Conservation (phyloP, 2,888 invertebrate genomes). For the Polydrusus cervinus region DNA sequence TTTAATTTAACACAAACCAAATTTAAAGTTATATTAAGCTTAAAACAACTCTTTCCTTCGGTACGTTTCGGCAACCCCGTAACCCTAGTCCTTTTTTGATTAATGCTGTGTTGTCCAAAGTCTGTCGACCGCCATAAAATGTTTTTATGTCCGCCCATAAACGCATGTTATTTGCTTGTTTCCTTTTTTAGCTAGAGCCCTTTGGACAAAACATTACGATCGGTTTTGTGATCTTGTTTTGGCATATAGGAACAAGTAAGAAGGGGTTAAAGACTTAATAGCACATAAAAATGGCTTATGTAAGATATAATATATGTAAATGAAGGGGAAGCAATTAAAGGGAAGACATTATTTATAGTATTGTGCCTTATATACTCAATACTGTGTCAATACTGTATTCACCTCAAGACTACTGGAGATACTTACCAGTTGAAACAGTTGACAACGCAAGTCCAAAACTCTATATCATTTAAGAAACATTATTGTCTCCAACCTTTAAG, state of each 20-base stretch:
- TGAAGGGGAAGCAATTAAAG: not conserved
- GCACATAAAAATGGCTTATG: conserved; percentile 5
- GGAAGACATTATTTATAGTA: not conserved
- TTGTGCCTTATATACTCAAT: too few species aligned
- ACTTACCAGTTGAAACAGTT: too few species aligned
- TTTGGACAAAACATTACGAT: conserved; percentile 36
- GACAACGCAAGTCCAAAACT: too few species aligned
- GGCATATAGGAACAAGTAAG: conserved; percentile 17
- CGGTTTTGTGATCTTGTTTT: conserved; percentile 38
- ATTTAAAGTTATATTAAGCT: not conserved
- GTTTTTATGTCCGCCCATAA: conserved; percentile 65
- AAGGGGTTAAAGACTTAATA: conserved; percentile 21
- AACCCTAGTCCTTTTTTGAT: conserved; percentile 63
- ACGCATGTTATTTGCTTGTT: conserved; percentile 63
- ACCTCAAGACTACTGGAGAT: too few species aligned
- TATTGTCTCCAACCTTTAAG: too few species aligned
- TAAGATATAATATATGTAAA: not conserved
- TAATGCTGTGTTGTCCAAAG: conserved; percentile 67
- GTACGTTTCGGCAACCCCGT: conserved; percentile 15
- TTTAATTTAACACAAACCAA: too few species aligned
- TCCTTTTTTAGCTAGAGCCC: conserved; percentile 36
- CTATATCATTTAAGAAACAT: too few species aligned
- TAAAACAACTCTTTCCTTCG: not conserved
- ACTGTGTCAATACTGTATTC: too few species aligned
- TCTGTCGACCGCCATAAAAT: conserved; percentile 67